phyloP scores from a whole-genome alignment of 2,888 invertebrate genomes.

The Lycocerus yunnanus region DNA sequence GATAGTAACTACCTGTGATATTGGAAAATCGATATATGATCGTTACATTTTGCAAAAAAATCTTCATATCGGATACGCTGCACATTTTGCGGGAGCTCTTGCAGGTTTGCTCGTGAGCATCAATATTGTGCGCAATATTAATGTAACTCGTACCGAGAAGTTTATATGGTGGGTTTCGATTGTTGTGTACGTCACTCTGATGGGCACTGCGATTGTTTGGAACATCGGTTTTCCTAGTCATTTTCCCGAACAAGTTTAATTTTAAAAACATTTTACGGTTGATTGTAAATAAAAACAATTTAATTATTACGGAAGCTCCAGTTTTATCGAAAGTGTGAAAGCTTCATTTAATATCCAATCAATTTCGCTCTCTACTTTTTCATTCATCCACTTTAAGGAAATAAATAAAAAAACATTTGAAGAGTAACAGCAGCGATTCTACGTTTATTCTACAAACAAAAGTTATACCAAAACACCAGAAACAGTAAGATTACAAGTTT shows the following conservation, averaged over 20 bases:
- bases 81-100: slow-evolving; percentile 89
- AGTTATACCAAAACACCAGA: not conserved
- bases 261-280: not conserved
- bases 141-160: slow-evolving; percentile 79
- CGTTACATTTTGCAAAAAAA: slow-evolving; percentile 72
- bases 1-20: slow-evolving; percentile 79
- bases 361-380: too few relatives aligned
- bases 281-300: not conserved
- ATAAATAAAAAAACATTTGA: not conserved
- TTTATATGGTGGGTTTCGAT: slow-evolving; percentile 82
- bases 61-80: slow-evolving; percentile 89
- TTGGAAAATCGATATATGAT: slow-evolving; percentile 89
- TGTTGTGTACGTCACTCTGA: slow-evolving; percentile 69
- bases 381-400: not conserved
- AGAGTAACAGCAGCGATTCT: not conserved
- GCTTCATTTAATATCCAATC: not conserved
- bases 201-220: slow-evolving; percentile 73
- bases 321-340: not conserved
- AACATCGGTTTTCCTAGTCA: slow-evolving; percentile 69
- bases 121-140: slow-evolving; percentile 77
- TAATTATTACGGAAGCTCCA: not conserved
- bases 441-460: not conserved
- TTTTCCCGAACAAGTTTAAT: slow-evolving; percentile 50
- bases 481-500: not conserved
- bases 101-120: slow-evolving; percentile 77